These are phyloP conservation scores for Micrastur ruficollis DNA, from an alignment of 2,797 vertebrate species.

Conservation along the genomic window DNA sequence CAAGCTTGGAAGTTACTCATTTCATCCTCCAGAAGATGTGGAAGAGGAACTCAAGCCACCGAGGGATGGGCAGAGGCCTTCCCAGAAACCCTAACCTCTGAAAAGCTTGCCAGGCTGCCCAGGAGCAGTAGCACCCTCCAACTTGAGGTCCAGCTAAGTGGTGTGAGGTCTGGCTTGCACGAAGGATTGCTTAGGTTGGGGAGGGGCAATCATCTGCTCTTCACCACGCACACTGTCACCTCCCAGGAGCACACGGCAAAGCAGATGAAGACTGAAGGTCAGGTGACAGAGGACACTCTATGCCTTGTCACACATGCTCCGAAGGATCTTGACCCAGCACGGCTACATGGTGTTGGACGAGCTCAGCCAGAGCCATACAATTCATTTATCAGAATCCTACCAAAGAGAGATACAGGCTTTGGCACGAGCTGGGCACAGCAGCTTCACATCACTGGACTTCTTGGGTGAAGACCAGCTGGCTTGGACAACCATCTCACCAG, in stretches of 20 bases:
- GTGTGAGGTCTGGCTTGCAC: background rate
- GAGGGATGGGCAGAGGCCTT: background rate
- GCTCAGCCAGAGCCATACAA: no score
- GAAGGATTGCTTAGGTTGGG: background rate
- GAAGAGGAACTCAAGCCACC: background rate
- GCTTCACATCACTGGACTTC: background rate
- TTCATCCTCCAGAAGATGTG: background rate
- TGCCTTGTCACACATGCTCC: background rate
- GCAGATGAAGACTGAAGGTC: background rate
- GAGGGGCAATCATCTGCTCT: background rate
- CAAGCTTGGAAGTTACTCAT: background rate
- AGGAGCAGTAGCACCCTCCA: background rate
- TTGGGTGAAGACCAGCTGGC: background rate
- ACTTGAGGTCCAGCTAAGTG: background rate
- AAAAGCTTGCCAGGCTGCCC: background rate
- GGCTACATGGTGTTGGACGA: no score
- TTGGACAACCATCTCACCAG: background rate
- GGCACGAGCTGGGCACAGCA: background rate
- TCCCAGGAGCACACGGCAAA: background rate
- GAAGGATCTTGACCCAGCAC: no score
- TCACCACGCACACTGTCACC: background rate
- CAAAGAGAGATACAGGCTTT: no score
- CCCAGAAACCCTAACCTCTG: background rate
- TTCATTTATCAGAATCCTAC: no score
- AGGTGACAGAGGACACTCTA: background rate